Base-by-base conservation (phyloP, 2,797 vertebrate species). In the Diplodus sargus region DNA sequence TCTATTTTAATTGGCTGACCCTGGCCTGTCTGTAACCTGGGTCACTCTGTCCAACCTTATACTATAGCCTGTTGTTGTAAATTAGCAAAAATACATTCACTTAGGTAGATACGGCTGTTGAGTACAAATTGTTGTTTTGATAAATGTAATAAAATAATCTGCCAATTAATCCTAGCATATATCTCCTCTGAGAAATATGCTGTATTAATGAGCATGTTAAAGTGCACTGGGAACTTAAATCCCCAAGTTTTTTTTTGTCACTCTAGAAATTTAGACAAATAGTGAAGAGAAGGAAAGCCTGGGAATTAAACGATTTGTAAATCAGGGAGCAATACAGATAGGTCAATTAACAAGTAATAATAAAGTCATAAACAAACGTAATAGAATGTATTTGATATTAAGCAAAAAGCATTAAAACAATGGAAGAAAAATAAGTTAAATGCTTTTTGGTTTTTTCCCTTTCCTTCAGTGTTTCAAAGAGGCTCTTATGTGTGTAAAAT, bases 1-100 rank as follows among this genome's bases (percentile, higher is more conserved):
- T 74, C 45, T 51, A n/a, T 56, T 82, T 34, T 62, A 67, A 74
- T 66, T 76, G 23, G 25, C 22, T 59, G 57, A 72, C 28, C 43
- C 9, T 62, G 78, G 58, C 45, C 34, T 15, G 15, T 39, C 13
- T 56, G 34, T 25, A 1, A 4, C 53, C 51, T 23, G 14, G 22
- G 25, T 62, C 47, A 42, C 20, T 57, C 57, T 56, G 30, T 54
- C 28, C 49, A 39, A 22, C 18, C 18, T 10, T 11, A 52, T 53
- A 68, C 56, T 47, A 23, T 22, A 71, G 43, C 30, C 12, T 51
- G 39, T 47, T 64, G 28, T 66, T 79, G 60, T 80, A 25, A 65
- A 48, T 72, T 45, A 68, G 45, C 34, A 78, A 45, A 23, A 34
- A 59, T 22, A 9, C 28, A 17, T 47, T 61, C 22, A 60, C 52